Evolutionary conservation across 2,888 invertebrate species (phyloP), one percentile per base, ranked within the genome.

Genomic region (Drosophila formosana): DNA sequence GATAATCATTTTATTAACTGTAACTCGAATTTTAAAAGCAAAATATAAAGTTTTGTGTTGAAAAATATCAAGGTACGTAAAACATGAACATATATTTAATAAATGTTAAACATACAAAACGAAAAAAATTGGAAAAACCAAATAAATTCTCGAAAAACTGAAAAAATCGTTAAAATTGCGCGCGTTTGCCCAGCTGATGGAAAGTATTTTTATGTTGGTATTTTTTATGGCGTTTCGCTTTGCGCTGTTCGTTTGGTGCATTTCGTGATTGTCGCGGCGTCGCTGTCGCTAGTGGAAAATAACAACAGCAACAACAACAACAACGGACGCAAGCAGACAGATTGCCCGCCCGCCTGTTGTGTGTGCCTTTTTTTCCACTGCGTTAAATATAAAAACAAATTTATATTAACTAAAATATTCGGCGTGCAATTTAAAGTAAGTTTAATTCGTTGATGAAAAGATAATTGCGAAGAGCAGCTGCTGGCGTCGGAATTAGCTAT

Each of bases 301-400:
- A 55, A 46, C 52, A 53, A 49, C 49, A 68, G 43, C 52, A 49
- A 45, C 49, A 68, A 51, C 47, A 64, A 60, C 63, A 64, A 56
- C 50, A 72, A 47, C 56, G 64, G 34, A 13, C 34, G 34, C 34
- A 37, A 56, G 46, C 34, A 47, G 34, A 47, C 50, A 66, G 72
- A 64, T 75, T 39, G 75, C 57, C 61, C 60, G 63, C 75, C 64
- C 60, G 75, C 66, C 56, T 75, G 57, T 67, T 76, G 72, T 75
- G 58, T 61, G 64, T 75, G 76, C 64, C 76, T 65, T 65, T 63
- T 71, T 66, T 47, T 58, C 41, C 61, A 50, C 49, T 56, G 63
- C 65, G 65, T 75, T 76, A 76, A 76, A 76, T 76, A 76, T 76
- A 76, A 75, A 75, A 75, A 75, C 71, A 75, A 73, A 64, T 75